Evolutionary conservation across 2,797 vertebrate genomes (phyloP).

Genomic region (Megaceryle alcyon): DNA sequence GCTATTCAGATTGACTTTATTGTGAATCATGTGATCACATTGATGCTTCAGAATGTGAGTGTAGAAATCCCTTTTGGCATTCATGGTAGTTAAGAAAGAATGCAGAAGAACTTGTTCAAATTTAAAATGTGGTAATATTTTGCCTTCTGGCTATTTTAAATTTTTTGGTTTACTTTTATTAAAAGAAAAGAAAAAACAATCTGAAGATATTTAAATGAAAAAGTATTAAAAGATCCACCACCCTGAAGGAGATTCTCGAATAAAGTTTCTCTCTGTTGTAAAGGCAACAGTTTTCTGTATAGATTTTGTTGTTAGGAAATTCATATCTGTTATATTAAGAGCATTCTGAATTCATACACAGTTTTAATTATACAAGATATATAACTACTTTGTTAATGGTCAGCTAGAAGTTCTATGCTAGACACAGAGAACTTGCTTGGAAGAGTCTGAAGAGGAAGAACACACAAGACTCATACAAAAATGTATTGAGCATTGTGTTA

Average conservation of each 20-base stretch:
- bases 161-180: not conserved
- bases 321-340: not conserved
- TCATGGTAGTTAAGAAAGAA: conserved; percentile 5
- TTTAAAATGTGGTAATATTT: not conserved
- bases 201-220: not conserved
- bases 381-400: not conserved
- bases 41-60: not conserved
- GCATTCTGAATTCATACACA: not conserved
- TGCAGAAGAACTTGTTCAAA: not conserved
- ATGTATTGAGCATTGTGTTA: not conserved
- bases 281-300: not conserved
- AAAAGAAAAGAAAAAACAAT: not conserved
- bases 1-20: not conserved
- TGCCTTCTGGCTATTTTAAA: conserved; percentile 12
- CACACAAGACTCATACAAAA: not conserved
- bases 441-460: not conserved
- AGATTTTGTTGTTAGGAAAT: not conserved
- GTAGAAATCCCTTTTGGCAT: not conserved
- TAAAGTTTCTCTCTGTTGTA: not conserved
- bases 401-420: not conserved
- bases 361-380: not conserved
- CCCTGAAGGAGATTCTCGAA: not conserved
- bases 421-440: not conserved
- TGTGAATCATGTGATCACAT: not conserved
- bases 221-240: not conserved